Evolutionary conservation across 2,797 vertebrate genomes (phyloP), one percentile per base, ranked within the genome.

Genomic region (Paedocypris micromegethes): DNA sequence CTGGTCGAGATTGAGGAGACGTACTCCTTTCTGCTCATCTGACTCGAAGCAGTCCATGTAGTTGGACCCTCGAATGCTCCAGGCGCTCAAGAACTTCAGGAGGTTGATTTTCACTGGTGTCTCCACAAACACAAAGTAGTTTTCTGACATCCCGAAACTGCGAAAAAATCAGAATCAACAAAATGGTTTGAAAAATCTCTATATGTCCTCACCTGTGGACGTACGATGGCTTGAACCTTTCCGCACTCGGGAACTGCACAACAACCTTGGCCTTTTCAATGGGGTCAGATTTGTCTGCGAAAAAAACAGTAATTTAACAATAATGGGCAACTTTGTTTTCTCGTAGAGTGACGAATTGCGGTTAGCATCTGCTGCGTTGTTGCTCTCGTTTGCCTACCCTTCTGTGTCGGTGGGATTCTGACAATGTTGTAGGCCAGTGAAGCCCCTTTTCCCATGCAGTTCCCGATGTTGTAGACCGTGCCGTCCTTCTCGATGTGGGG

Each of bases 1-100:
- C 37, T 2, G 43, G n/a, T n/a, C 2, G 52, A 54, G n/a, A 38
- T 9, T 44, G 3, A 45, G 23, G 23, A 23, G 1, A 61, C 63
- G 9, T 67, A 8, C 9, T 5, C 97, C 97, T 89, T 97, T 97
- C 63, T 82, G 90, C 84, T 99, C 96, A 0, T 98, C 95, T 72
- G 93, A 94, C 81, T 99, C 96, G 0, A 99, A 99, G 77, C 97
- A 99, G 82, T 99, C 97, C 95, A 99, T 97, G 85, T 99, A 99
- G 86, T 97, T 97, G 80, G 94, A 91, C 74, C 96, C 96, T 83
- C 96, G 92, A 70, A 98, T 92, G 75, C 92, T 96, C 97, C 97
- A 98, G 2, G 94, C 93, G 2, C 95, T 91, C 78, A 99, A 85
- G 79, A 99, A 99, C 75, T 98, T 99, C 81, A 97, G 82, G 42